Percentiles rank a stretch among this genome's conserved stretches.
Conservation (phyloP, 1,140 invertebrate species). For the Procambarus virginalis region DNA sequence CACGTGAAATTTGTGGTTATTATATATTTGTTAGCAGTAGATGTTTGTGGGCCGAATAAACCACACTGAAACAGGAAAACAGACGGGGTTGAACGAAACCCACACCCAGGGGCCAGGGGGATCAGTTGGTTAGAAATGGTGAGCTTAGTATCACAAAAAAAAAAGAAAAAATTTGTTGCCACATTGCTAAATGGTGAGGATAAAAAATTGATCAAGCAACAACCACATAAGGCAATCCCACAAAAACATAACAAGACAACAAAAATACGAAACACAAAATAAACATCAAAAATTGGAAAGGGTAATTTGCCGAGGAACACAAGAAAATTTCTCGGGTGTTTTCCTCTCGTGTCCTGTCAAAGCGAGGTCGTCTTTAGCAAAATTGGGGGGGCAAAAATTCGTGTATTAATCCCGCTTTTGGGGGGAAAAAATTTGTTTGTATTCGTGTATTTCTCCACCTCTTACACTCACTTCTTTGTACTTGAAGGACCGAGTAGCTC, state of each 20-base stretch:
- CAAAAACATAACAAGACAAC: too few species aligned
- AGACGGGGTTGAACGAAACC: too few species aligned
- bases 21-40: too few species aligned
- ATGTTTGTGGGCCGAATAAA: too few species aligned
- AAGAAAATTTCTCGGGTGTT: background rate
- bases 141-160: too few species aligned
- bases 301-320: background rate
- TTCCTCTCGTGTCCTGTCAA: background rate
- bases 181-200: background rate
- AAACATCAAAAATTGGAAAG: background rate
- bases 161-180: too few species aligned
- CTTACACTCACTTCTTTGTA: too few species aligned
- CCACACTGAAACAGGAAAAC: too few species aligned
- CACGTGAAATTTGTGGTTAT: too few species aligned
- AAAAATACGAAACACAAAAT: background rate
- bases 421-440: background rate
- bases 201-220: background rate
- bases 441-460: background rate
- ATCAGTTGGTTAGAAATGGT: too few species aligned
- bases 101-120: too few species aligned
- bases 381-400: background rate
- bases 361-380: background rate
- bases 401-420: background rate
- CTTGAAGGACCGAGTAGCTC: too few species aligned
- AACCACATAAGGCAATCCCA: background rate